Evolutionary conservation across 2,797 vertebrate species (phyloP).

Genomic region (Rhynchonycteris naso): DNA sequence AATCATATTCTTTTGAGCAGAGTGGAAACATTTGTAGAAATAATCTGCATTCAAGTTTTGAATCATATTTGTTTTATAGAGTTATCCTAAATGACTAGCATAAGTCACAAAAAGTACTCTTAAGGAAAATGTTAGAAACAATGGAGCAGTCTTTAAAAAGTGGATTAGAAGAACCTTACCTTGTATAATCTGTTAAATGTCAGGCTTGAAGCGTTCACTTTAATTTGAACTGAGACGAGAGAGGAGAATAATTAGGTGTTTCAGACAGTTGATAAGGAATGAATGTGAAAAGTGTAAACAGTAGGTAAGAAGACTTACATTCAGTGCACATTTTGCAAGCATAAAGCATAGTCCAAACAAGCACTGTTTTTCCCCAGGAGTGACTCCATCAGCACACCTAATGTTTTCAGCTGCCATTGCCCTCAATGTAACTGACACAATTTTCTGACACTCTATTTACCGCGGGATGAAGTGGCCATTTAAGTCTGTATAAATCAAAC

Average conservation of each 20-base stretch:
- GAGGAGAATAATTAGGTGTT: constrained; percentile 68
- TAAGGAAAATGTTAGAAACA: constrained; percentile 54
- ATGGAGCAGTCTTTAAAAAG: background rate
- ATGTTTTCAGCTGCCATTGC: constrained; percentile 65
- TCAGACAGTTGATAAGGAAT: constrained; percentile 74
- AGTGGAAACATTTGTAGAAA: background rate
- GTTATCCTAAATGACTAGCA: background rate
- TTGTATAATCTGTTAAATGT: constrained; percentile 3
- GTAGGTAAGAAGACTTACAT: constrained; percentile 65
- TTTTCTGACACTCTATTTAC: constrained; percentile 86
- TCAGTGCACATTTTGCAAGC: constrained; percentile 61
- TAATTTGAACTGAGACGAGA: constrained; percentile 57
- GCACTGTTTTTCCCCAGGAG: background rate
- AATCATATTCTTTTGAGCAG: background rate
- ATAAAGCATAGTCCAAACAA: constrained; percentile 33
- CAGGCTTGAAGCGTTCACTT: constrained; percentile 59
- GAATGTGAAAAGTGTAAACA: constrained; percentile 72
- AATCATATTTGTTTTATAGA: constrained; percentile 16
- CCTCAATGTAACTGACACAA: constrained; percentile 83
- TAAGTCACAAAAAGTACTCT: constrained; percentile 50
- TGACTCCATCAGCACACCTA: constrained; percentile 50
- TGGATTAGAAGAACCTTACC: background rate
- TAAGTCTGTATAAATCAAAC: constrained; percentile 89
- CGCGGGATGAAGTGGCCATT: constrained; percentile 88
- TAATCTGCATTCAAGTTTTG: constrained; percentile 27